phyloP scores from a whole-genome alignment of 1,140 invertebrate species.

The Halotydeus destructor region DNA sequence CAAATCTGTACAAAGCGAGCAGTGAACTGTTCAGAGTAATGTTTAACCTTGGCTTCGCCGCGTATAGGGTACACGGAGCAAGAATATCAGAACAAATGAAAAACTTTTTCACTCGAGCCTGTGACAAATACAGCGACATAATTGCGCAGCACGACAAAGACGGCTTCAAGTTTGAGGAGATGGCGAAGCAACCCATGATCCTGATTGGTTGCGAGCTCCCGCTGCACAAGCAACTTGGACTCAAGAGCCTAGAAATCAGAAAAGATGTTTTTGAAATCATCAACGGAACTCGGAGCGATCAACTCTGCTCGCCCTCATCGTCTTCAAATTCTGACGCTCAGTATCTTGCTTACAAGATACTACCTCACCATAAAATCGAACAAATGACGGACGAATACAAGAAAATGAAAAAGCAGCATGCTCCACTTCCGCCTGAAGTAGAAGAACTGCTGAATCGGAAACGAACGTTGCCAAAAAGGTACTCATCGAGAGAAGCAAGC shows the following conservation, averaged over 20 bases:
- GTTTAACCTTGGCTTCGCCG: slow-evolving; percentile 62
- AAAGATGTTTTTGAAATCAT: neutral
- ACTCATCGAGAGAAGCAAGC: neutral
- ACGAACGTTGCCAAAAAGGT: neutral
- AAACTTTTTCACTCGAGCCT: neutral
- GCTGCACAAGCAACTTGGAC: neutral
- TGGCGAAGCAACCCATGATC: neutral
- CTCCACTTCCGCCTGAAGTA: slow-evolving; percentile 1
- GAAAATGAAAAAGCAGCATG: slow-evolving; percentile 5
- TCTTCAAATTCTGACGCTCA: neutral
- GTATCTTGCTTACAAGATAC: neutral
- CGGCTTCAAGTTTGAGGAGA: neutral
- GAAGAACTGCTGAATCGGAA: neutral
- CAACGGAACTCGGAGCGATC: neutral
- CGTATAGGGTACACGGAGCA: slow-evolving; percentile 36
- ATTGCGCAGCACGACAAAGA: neutral
- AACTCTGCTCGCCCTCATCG: no score
- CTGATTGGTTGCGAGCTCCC: neutral
- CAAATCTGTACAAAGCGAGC: slow-evolving; percentile 79
- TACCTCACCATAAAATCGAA: slow-evolving; percentile 1
- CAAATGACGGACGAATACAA: slow-evolving; percentile 2
- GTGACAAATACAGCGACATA: neutral
- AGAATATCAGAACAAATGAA: neutral
- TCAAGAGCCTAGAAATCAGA: neutral
- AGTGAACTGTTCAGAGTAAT: slow-evolving; percentile 67